Conservation (phyloP, 2,888 invertebrate genomes). For the Metacarcinus magister region DNA sequence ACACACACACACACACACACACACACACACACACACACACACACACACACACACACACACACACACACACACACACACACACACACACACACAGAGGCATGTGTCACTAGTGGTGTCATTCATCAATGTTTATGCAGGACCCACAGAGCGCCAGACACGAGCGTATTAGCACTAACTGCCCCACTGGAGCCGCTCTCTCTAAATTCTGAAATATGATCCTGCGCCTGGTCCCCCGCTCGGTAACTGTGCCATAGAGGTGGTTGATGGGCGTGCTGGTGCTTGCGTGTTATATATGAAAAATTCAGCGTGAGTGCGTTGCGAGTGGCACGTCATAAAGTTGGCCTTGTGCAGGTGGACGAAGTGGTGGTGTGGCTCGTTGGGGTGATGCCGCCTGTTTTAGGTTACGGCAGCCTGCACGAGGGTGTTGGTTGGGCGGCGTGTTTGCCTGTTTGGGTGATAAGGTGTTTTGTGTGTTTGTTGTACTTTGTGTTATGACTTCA, state of each 20-base stretch:
- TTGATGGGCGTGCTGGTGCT: not conserved
- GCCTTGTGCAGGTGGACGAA: not conserved
- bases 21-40: not conserved
- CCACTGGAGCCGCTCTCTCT: not conserved
- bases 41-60: not conserved
- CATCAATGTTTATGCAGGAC: slow-evolving; percentile 29
- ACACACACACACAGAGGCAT: not conserved
- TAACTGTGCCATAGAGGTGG: not conserved
- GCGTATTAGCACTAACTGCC: slow-evolving; percentile 11
- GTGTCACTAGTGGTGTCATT: not conserved
- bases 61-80: not conserved
- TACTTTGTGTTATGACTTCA: not conserved
- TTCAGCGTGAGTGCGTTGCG: not conserved
- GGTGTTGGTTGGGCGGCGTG: not conserved
- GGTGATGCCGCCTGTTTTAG: not conserved
- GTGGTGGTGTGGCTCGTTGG: slow-evolving; percentile 10
- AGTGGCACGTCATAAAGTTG: slow-evolving; percentile 18
- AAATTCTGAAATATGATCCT: not conserved
- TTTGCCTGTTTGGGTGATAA: not conserved
- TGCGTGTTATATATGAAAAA: not conserved
- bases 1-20: not conserved
- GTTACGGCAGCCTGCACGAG: not conserved
- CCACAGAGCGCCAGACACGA: not conserved
- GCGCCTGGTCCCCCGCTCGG: not conserved
- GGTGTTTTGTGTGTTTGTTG: not conserved